A percentile compares a stretch with the other conserved stretches of the same genome.
These are phyloP conservation scores for Unio pictorum DNA, from an alignment of 2,888 invertebrate species.

Conservation along the genomic window DNA sequence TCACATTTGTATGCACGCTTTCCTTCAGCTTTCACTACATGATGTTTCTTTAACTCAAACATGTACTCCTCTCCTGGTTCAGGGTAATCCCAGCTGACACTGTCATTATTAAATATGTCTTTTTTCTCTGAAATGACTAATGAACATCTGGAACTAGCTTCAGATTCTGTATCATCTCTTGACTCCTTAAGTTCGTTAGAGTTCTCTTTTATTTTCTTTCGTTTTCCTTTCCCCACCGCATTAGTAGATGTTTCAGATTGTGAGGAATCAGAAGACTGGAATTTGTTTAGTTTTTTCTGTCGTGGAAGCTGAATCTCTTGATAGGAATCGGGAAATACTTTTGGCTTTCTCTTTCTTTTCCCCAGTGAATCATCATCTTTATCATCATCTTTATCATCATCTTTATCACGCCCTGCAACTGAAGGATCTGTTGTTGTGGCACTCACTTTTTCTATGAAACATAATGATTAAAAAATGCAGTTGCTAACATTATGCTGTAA, in stretches of 20 bases:
- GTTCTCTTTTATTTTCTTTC: conserved; percentile 1
- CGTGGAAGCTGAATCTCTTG: conserved; percentile 11
- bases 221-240: conserved; percentile 7
- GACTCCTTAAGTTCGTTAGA: neutral
- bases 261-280: no score
- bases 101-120: conserved; percentile 16
- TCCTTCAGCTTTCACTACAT: conserved; percentile 53
- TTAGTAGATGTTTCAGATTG: no score
- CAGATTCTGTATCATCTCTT: conserved; percentile 1
- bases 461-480: no score
- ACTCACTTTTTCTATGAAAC: no score
- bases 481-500: no score
- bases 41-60: conserved; percentile 36
- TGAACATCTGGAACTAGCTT: neutral
- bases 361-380: neutral
- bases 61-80: conserved; percentile 28
- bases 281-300: neutral
- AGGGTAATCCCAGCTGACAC: conserved; percentile 40
- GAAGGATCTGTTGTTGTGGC: no score
- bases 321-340: conserved; percentile 33
- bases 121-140: neutral
- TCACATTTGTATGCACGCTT: conserved; percentile 75
- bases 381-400: neutral
- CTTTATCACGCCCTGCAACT: neutral
- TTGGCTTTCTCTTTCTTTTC: conserved; percentile 29